Conservation (phyloP, 1,140 invertebrate species). For the Phymastichus coffea region DNA sequence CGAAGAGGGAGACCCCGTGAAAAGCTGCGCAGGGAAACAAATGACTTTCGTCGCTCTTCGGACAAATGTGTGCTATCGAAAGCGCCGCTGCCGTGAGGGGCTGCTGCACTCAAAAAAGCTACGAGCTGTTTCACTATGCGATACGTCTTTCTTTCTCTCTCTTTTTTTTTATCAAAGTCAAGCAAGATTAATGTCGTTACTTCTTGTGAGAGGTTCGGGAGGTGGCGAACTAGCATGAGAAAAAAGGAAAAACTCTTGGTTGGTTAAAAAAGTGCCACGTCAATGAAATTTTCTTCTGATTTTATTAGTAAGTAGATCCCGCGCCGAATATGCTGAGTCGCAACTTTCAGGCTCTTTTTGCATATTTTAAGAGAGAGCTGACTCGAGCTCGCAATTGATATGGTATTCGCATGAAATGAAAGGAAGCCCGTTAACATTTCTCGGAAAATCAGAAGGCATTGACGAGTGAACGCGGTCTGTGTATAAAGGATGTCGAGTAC, state of each 20-base stretch:
- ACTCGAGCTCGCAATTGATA: too few species aligned
- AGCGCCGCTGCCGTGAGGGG: too few species aligned
- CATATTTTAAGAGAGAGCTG: background rate
- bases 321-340: background rate
- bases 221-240: too few species aligned
- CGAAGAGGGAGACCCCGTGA: background rate
- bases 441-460: background rate
- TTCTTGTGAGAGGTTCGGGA: too few species aligned
- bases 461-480: background rate
- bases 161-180: too few species aligned
- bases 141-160: background rate
- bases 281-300: conserved; percentile 3
- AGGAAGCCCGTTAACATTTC: too few species aligned
- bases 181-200: too few species aligned
- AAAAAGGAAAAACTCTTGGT: background rate
- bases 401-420: too few species aligned
- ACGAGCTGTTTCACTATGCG: conserved; percentile 4
- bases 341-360: background rate
- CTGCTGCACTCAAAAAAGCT: conserved; percentile 4
- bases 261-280: conserved; percentile 3
- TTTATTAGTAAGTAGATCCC: conserved; percentile 7
- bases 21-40: conserved; percentile 5
- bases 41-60: background rate
- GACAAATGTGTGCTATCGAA: background rate
- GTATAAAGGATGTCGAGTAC: too few species aligned